Evolutionary conservation across 2,797 vertebrate genomes (phyloP), one percentile per base, ranked within the genome.

Genomic region (Melanotaenia pygmaea): DNA sequence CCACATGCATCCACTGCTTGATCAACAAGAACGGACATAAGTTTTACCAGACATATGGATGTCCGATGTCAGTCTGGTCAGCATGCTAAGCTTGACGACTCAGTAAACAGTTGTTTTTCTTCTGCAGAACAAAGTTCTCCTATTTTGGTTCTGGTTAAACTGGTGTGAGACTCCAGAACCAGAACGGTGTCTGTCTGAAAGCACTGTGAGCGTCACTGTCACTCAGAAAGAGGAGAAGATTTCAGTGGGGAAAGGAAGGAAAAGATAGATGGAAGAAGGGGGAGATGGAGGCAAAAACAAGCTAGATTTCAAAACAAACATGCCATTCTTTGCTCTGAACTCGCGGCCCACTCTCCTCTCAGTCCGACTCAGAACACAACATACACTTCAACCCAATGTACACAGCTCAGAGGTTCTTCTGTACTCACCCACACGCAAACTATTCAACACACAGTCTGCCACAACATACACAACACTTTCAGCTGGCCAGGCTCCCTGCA

Each of bases 321-420:
- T 82, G 66, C 45, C 82, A 64, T 76, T 89, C 76, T 91, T 86
- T 90, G 83, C 83, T 86, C 80, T 80, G 64, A 74, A 80, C 68
- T 74, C 78, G 62, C 72, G 77, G 69, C 80, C 82, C 71, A 79
- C 81, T 70, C 71, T 66, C 12, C 38, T 69, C 69, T 70, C 67
- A 32, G 28, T 63, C 76, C 35, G 69, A 66, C 61, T 67, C 37
- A 66, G 59, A 58, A 67, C 70, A 84, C 69, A 70, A 43, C 30
- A 50, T 45, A 65, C 47, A 79, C 34, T 51, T 35, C 14, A 76
- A 71, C 71, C 79, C 70, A 83, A 82, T 69, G 50, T 58, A 78
- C 30, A 58, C 65, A 64, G 9, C 59, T 86, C 56, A 67, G 64
- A 80, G 74, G 18, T 0, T 61, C 79, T 68, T 79, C 80, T 84